Evolutionary conservation across 2,113 vertebrate species (phyloP).

Genomic region (Setophaga coronata): DNA sequence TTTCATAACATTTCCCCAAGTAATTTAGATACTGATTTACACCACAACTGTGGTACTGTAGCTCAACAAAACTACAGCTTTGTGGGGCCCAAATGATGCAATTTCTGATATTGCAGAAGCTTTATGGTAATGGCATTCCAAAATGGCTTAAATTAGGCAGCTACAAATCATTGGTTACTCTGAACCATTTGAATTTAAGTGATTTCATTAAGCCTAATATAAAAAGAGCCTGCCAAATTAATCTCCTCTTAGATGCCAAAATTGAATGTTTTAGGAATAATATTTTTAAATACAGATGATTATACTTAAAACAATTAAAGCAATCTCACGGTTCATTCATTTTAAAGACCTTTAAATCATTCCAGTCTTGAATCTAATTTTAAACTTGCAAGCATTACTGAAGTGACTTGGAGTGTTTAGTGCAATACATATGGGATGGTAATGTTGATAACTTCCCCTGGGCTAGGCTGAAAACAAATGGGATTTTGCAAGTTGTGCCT

Average conservation of each 20-base stretch:
- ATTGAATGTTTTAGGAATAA: neutral
- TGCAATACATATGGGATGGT: neutral
- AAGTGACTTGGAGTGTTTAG: neutral
- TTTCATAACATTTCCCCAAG: neutral
- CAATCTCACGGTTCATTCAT: neutral
- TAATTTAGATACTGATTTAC: neutral
- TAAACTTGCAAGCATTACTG: neutral
- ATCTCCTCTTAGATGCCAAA: neutral
- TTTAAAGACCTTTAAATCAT: conserved; percentile 15
- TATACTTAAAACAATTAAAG: conserved; percentile 15
- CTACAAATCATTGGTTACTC: neutral
- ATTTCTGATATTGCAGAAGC: neutral
- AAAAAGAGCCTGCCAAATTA: neutral
- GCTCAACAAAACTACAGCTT: neutral
- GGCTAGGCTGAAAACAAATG: neutral
- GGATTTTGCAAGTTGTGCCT: neutral
- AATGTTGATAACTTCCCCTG: neutral
- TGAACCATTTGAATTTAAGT: neutral
- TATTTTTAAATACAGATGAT: conserved; percentile 5
- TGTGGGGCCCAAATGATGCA: neutral
- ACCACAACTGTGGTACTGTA: neutral
- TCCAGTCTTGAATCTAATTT: neutral
- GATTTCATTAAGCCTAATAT: neutral
- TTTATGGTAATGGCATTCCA: neutral
- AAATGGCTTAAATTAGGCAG: neutral